phyloP scores from a whole-genome alignment of 2,113 vertebrate genomes.

The Cyrtonyx montezumae region DNA sequence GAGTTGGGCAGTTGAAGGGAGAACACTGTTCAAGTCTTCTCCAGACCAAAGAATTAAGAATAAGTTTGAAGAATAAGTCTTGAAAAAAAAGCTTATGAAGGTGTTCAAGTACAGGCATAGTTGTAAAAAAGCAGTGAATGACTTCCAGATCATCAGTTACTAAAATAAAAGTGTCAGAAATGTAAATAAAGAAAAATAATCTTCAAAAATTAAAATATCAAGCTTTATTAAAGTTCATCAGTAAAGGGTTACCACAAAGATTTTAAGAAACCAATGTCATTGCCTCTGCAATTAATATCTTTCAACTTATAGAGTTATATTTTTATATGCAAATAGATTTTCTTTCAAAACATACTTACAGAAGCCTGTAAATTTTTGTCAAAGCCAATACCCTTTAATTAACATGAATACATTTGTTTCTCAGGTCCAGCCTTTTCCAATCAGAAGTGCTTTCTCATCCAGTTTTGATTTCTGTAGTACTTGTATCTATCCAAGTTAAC shows the following conservation, averaged over 20 bases:
- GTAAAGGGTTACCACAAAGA: not conserved
- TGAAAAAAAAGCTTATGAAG: not conserved
- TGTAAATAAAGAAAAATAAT: not conserved
- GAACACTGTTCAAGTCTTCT: not conserved
- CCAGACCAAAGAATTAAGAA: not conserved
- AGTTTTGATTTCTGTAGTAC: slow-evolving; percentile 7
- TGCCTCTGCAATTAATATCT: not conserved
- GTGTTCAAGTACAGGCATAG: not conserved
- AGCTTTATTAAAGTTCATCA: not conserved
- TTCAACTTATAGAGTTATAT: not conserved
- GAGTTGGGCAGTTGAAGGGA: not conserved
- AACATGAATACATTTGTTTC: not conserved
- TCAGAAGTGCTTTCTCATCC: not conserved
- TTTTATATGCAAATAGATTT: not conserved
- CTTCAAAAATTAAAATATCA: not conserved
- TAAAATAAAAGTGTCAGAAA: not conserved
- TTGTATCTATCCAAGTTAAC: not conserved
- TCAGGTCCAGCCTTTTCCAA: not conserved
- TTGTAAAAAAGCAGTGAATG: not conserved
- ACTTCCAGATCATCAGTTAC: not conserved
- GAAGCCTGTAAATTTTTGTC: not conserved
- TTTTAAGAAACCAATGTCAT: not conserved
- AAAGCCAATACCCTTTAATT: not conserved
- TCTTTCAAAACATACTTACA: not conserved
- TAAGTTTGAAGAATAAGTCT: not conserved